These are phyloP conservation scores for Hippocampus comes DNA, from an alignment of 2,113 vertebrate genomes.

Conservation along the genomic window DNA sequence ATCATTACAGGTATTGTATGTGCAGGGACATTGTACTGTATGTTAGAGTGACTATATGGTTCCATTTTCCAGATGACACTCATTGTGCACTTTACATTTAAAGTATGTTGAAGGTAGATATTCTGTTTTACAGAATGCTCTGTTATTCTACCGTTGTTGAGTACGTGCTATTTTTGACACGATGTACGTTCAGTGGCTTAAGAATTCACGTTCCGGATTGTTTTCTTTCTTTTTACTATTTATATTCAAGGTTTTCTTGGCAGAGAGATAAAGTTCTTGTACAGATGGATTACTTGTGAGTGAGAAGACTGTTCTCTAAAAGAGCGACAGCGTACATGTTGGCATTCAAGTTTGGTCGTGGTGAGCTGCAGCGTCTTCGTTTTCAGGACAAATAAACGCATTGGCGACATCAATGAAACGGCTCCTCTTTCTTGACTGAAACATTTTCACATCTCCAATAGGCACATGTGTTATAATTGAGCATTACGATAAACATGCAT, in stretches of 20 bases:
- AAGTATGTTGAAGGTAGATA: conserved; percentile 1
- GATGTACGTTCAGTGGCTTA: conserved; percentile 9
- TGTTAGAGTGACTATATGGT: neutral
- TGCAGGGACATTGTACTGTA: neutral
- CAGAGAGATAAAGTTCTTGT: conserved; percentile 21
- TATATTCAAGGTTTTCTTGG: conserved; percentile 28
- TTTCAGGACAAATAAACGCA: conserved; percentile 8
- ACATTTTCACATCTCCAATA: neutral
- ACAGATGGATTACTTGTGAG: neutral
- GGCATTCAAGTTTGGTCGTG: neutral
- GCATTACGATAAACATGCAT: no score
- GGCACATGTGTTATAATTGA: neutral
- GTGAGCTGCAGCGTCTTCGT: neutral
- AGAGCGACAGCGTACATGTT: neutral
- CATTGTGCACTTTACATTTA: conserved; percentile 2
- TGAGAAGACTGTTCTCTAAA: conserved; percentile 2
- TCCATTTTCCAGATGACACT: neutral
- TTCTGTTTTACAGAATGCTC: conserved; percentile 2
- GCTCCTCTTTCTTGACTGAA: neutral
- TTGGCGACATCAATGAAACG: neutral
- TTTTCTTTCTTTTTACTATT: conserved; percentile 42
- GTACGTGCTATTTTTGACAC: neutral
- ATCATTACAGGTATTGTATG: neutral
- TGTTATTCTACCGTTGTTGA: neutral
- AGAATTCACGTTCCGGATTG: conserved; percentile 20